Conservation (phyloP, 2,797 vertebrate species). For the Tragopan temminckii region DNA sequence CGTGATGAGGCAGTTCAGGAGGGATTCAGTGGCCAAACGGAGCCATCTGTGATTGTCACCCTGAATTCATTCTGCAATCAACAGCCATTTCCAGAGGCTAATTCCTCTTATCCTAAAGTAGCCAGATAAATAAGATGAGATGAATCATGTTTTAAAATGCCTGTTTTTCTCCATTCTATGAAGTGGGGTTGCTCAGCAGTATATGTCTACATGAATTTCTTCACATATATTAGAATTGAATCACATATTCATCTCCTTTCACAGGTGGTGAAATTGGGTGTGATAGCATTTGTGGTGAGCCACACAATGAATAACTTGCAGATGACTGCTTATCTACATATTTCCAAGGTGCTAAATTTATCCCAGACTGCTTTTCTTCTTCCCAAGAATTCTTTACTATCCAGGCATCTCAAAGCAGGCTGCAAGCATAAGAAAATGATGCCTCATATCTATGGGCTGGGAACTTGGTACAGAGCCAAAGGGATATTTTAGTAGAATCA, state of each 20-base stretch:
- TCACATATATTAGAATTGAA: not conserved
- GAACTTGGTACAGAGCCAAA: rapidly evolving
- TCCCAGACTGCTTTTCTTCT: not conserved
- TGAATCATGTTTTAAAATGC: not conserved
- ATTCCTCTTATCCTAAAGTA: not conserved
- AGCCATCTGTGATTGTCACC: not conserved
- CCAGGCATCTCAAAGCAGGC: not conserved
- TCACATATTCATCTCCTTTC: not conserved
- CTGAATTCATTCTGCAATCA: not conserved
- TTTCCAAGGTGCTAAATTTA: not conserved
- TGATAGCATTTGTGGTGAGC: not conserved
- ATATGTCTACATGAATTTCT: not conserved
- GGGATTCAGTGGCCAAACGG: not conserved
- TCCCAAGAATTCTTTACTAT: not conserved
- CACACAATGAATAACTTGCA: not conserved
- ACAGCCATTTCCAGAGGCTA: not conserved
- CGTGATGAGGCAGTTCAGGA: not conserved
- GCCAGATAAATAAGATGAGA: not conserved
- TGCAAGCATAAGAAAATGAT: not conserved
- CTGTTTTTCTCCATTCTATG: not conserved
- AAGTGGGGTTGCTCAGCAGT: not conserved
- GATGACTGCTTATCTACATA: not conserved
- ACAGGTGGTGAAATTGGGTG: not conserved
- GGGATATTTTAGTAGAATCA: not conserved
- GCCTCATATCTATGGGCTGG: rapidly evolving